phyloP scores from a whole-genome alignment of 2,888 invertebrate species.

The Diadegma fenestrale region DNA sequence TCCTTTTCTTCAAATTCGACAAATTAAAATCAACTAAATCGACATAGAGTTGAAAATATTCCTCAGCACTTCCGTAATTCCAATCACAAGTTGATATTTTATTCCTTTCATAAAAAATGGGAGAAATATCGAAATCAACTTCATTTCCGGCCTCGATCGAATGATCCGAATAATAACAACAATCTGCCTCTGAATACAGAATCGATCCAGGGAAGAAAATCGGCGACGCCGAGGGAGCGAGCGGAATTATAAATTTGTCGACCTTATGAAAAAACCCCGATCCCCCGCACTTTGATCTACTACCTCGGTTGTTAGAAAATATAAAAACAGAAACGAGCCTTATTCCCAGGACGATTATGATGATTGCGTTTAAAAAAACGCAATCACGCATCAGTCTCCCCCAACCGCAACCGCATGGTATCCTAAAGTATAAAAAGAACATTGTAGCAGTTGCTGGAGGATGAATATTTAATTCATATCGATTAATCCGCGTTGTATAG shows the following conservation, averaged over 20 bases:
- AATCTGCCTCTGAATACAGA: no score
- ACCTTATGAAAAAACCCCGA: slow-evolving; percentile 15
- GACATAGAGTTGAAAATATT: neutral
- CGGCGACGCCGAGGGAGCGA: neutral
- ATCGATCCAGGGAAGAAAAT: slow-evolving; percentile 14
- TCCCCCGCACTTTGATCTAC: slow-evolving; percentile 58
- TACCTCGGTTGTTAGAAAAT: slow-evolving; percentile 40
- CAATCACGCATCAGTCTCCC: neutral
- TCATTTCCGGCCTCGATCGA: neutral
- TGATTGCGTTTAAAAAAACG: slow-evolving; percentile 8
- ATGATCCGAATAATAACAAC: no score
- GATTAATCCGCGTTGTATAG: neutral
- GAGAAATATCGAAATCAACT: neutral
- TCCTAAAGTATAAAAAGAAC: neutral
- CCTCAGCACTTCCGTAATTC: neutral
- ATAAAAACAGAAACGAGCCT: slow-evolving; percentile 2
- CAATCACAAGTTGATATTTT: neutral
- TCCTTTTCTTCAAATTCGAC: neutral
- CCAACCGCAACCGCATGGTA: neutral
- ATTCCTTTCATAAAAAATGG: neutral
- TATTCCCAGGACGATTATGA: slow-evolving; percentile 23
- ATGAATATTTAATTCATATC: neutral
- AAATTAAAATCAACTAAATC: slow-evolving; percentile 6
- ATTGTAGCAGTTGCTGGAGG: no score
- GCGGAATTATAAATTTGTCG: neutral